phyloP scores from a whole-genome alignment of 30 jellyfish, hydroid and myxozoan species.

The Mastigias papua region DNA sequence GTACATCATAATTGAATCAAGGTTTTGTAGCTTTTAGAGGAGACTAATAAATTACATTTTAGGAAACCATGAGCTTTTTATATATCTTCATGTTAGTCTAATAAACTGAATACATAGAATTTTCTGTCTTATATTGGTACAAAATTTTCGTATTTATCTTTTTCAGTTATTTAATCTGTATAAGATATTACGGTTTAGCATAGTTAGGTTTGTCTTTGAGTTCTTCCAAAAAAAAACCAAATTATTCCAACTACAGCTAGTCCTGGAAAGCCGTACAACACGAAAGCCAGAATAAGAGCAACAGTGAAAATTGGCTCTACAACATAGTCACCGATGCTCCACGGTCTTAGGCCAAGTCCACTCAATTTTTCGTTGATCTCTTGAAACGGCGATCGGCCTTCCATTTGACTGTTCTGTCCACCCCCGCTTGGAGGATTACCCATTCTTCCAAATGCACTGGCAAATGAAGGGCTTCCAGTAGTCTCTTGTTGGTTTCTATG shows the following conservation, averaged over 20 bases:
- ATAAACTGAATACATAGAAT: too few relatives aligned
- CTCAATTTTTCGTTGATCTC: constrained; percentile 73
- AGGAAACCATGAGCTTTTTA: too few relatives aligned
- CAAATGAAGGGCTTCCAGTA: background rate
- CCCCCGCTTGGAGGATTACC: constrained; percentile 11
- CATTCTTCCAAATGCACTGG: constrained; percentile 26
- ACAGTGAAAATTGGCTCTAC: constrained; percentile 80
- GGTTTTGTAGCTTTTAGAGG: too few relatives aligned
- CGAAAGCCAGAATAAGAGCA: constrained; percentile 76
- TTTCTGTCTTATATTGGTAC: too few relatives aligned
- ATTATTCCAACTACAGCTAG: constrained; percentile 64
- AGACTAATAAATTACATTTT: too few relatives aligned
- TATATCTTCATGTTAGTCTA: too few relatives aligned
- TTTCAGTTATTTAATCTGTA: too few relatives aligned
- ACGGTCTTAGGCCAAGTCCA: constrained; percentile 77
- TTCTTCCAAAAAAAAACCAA: constrained; percentile 71
- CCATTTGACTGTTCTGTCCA: constrained; percentile 57
- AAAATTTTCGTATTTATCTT: too few relatives aligned
- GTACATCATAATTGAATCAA: too few relatives aligned
- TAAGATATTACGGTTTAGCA: too few relatives aligned
- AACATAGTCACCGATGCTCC: constrained; percentile 67
- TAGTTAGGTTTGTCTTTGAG: constrained; percentile 17
- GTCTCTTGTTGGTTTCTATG: background rate
- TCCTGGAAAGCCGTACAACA: constrained; percentile 80
- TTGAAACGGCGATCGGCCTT: constrained; percentile 83